Percentiles rank a stretch among this genome's conserved stretches.
Evolutionary conservation across 2,888 invertebrate species (phyloP).

Genomic region (Chrysolina oricalcia): DNA sequence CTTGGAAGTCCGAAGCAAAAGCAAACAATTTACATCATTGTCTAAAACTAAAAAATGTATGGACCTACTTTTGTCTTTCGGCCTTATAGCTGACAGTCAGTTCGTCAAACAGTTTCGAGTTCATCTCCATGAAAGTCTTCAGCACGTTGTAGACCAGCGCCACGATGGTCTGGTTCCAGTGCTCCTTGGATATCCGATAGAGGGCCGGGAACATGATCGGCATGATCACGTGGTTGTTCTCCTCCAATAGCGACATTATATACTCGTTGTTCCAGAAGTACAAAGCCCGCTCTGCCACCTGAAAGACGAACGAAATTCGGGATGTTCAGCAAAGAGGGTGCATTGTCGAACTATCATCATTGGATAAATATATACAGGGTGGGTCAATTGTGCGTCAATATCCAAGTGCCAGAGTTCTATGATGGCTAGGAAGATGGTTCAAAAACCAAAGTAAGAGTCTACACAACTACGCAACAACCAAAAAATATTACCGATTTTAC

Average conservation of each 20-base stretch:
- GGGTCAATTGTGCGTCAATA: too few species aligned
- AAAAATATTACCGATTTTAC: too few species aligned
- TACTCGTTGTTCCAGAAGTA: constrained; percentile 99
- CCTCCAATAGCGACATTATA: constrained; percentile 98
- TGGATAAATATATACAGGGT: too few species aligned
- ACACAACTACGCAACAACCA: too few species aligned
- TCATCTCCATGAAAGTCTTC: constrained; percentile 99
- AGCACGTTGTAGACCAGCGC: constrained; percentile 99
- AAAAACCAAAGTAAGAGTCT: too few species aligned
- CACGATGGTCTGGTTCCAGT: constrained; percentile 99
- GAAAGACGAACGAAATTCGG: constrained; percentile 55
- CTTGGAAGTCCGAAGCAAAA: too few species aligned
- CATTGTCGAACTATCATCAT: too few species aligned
- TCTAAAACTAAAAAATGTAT: too few species aligned
- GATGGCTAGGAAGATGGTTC: too few species aligned
- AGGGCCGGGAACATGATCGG: constrained; percentile 99
- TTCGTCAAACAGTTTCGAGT: constrained; percentile 99
- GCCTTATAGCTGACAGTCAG: constrained; percentile 98
- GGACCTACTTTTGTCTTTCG: constrained; percentile 96
- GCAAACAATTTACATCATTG: too few species aligned
- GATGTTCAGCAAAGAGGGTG: too few species aligned
- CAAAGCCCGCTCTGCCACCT: constrained; percentile 99
- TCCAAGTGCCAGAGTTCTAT: too few species aligned
- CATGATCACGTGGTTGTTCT: constrained; percentile 98
- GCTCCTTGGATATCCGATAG: constrained; percentile 99